These are phyloP conservation scores for Halocynthia roretzi DNA, from an alignment of 23 tunicate genomes.

Conservation along the genomic window DNA sequence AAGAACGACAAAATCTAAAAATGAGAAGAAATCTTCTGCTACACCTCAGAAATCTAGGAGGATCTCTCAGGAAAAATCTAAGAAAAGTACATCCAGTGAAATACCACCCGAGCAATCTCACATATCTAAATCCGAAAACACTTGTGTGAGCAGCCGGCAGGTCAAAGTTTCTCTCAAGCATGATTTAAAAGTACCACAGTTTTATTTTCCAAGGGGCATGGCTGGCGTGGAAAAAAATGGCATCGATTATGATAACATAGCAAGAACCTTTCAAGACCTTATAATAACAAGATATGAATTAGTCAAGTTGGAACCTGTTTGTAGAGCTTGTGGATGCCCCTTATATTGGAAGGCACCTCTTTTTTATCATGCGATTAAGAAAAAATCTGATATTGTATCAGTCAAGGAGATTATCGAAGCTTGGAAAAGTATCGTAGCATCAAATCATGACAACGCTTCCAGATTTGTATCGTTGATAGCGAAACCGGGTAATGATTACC, in stretches of 20 bases:
- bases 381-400: not conserved
- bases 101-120: too few relatives aligned
- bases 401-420: constrained; percentile 13
- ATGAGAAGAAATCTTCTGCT: not conserved
- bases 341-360: constrained; percentile 31
- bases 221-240: not conserved
- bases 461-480: constrained; percentile 35
- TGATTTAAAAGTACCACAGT: constrained; percentile 7
- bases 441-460: constrained; percentile 74
- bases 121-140: too few relatives aligned
- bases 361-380: constrained; percentile 12
- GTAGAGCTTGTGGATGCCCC: constrained; percentile 37
- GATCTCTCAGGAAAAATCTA: not conserved
- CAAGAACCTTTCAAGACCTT: not conserved
- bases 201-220: constrained; percentile 40
- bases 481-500: not conserved
- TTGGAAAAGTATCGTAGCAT: constrained; percentile 16
- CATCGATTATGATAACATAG: not conserved
- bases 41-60: not conserved
- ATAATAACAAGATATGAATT: not conserved
- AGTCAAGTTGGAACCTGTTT: constrained; percentile 8
- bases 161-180: too few relatives aligned
- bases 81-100: not conserved
- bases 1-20: not conserved
- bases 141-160: too few relatives aligned